Evolutionary conservation across 2,113 vertebrate genomes (phyloP), one percentile per base, ranked within the genome.

Genomic region (Bagarius yarrelli): DNA sequence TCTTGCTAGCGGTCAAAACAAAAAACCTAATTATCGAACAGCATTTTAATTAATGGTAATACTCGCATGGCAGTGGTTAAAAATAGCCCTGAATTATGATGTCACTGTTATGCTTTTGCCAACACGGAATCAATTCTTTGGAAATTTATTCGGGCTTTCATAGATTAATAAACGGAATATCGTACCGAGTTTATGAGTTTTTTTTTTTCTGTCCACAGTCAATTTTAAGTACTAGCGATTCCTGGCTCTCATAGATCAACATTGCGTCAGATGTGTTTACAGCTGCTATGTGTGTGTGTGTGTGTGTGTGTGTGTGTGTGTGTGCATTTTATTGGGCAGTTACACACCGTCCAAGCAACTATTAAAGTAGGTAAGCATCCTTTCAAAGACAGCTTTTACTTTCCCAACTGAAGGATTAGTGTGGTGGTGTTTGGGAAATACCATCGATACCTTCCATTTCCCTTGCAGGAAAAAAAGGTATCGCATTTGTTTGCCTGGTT

Each of bases 1-100:
- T 84, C 78, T 86, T 85, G 84, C 83, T 81, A 84, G 87, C 88
- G 85, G 85, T 90, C 70, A 81, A 23, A 61, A 63, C 47, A 76
- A 36, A 47, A 55, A 55, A 8, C 32, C 71, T 52, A 63, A 82
- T 75, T 21, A 70, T 63, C 11, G 1, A 57, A 76, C 83, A 87
- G 50, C 60, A 82, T 25, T 47, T 56, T 25, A 81, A 60, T 67
- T 78, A 40, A 69, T 60, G 44, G 40, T 72, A 59, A 81, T 64
- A 55, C 63, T 83, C 81, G 84, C 44, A 27, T 76, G 83, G 86
- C 74, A 89, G 85, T 91, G 85, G 85, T 86, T 47, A 83, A 83
- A 76, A 90, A 86, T 83, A 88, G 81, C 86, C 84, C 88, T 92
- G 84, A 83, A 83, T 83, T 71, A 13, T 23, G 71, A 70, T 67